Evolutionary conservation across 2,113 vertebrate genomes (phyloP), one percentile per base, ranked within the genome.

Genomic region (Xenopus borealis): DNA sequence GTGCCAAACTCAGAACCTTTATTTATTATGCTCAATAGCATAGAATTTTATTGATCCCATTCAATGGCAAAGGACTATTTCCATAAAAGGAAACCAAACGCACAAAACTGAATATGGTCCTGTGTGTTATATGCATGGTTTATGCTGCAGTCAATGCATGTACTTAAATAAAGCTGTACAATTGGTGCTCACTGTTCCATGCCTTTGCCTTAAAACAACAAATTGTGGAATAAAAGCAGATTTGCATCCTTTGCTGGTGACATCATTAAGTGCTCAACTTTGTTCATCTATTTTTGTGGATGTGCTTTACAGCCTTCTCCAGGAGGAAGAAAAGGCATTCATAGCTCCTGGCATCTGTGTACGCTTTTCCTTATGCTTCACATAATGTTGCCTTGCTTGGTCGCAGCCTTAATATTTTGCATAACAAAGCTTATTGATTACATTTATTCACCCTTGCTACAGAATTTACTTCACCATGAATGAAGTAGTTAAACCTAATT

Each of bases 261-360:
- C 69, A 71, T 71, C 69, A 71, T 62, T 62, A 46, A 71, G 57
- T 47, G 50, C 58, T 45, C 58, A 47, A 57, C 45, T 20, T 71
- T 71, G n/a, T 50, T 71, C 18, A 62, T 71, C 44, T 71, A 27
- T 44, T 71, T 71, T 8, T 59, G 40, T 62, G 58, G 57, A 47
- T 62, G 58, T 58, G 40, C 69, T 71, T 61, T 58, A 62, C 69
- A 62, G 58, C 58, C 40, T 71, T 53, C 57, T 19, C 69, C 23
- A 40, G 58, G 14, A 47, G n/a, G n/a, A 46, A 62, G 40, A 71
- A 13, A 6, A 18, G 17, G 17, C 8, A 45, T 71, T 71, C 69
- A 71, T 20, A 3, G 17, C 53, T 55, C 52, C 68, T 17, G 58
- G 17, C 40, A 23, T 46, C 40, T 19, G 33, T 44, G 11, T 23